Evolutionary conservation across 2,888 invertebrate genomes (phyloP).

Genomic region (Drosophila affinis): DNA sequence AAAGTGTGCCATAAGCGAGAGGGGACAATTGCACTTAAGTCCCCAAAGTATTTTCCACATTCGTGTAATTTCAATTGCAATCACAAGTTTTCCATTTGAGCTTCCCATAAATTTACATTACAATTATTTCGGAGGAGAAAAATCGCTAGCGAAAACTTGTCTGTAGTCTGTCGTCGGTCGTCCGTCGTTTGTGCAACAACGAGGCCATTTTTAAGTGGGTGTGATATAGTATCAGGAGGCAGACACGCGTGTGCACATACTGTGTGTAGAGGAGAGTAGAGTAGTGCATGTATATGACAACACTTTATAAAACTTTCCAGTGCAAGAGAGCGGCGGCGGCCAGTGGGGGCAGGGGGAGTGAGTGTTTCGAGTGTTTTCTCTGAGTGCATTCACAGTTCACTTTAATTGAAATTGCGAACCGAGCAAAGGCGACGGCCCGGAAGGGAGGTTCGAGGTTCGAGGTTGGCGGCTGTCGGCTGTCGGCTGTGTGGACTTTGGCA

Average conservation of each 20-base stretch:
- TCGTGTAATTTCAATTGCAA: neutral
- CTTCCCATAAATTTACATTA: constrained; percentile 19
- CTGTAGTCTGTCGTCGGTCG: too few species aligned
- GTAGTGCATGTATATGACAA: constrained; percentile 18
- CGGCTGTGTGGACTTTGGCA: constrained; percentile 48
- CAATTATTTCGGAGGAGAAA: too few species aligned
- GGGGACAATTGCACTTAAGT: neutral
- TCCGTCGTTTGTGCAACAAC: constrained; percentile 37
- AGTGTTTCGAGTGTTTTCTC: constrained; percentile 23
- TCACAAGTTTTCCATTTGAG: constrained; percentile 16
- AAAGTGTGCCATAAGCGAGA: neutral
- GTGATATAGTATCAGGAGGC: constrained; percentile 60
- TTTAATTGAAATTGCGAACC: constrained; percentile 71
- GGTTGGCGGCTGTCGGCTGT: too few species aligned
- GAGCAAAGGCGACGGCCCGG: constrained; percentile 14
- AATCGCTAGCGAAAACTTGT: too few species aligned
- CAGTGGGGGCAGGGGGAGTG: neutral
- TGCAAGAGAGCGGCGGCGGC: neutral
- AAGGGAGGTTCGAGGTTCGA: constrained; percentile 7
- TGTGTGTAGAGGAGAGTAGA: too few species aligned
- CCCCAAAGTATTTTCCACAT: neutral
- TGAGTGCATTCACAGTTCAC: constrained; percentile 55
- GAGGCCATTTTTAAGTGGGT: constrained; percentile 64
- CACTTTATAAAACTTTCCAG: constrained; percentile 28
- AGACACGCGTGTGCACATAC: constrained; percentile 21